A percentile compares a stretch with the other conserved stretches of the same genome.
These are phyloP conservation scores for Nephrocerus scutellatus DNA, from an alignment of 2,888 invertebrate species.

Conservation along the genomic window DNA sequence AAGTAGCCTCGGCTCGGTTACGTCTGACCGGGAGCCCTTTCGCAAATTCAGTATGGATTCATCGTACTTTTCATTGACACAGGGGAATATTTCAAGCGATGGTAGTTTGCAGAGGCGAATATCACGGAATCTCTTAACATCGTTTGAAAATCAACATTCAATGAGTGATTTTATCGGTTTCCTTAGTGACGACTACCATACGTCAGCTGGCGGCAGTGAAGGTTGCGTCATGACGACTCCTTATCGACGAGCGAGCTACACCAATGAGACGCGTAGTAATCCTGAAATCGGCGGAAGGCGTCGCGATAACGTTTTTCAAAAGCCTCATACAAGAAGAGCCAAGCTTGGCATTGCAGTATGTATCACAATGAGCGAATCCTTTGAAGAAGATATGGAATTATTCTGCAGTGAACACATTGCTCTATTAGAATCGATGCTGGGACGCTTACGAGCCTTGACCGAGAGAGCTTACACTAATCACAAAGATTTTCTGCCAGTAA, in stretches of 20 bases:
- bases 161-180: slow-evolving; percentile 45
- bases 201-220: slow-evolving; percentile 14
- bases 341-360: slow-evolving; percentile 64
- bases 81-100: slow-evolving; percentile 50
- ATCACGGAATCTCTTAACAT: slow-evolving; percentile 52
- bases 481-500: slow-evolving; percentile 50
- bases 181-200: slow-evolving; percentile 37
- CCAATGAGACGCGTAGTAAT: slow-evolving; percentile 43
- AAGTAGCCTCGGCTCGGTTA: slow-evolving; percentile 45
- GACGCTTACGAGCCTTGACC: slow-evolving; percentile 60
- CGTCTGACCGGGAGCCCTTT: slow-evolving; percentile 39
- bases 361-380: slow-evolving; percentile 53
- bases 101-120: slow-evolving; percentile 56
- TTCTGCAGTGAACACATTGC: slow-evolving; percentile 76
- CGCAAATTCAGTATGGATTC: slow-evolving; percentile 43
- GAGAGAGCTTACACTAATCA: slow-evolving; percentile 57
- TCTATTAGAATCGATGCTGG: slow-evolving; percentile 64
- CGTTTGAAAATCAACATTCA: slow-evolving; percentile 45
- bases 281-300: slow-evolving; percentile 42
- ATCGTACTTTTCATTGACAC: slow-evolving; percentile 37
- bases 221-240: slow-evolving; percentile 37
- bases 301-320: slow-evolving; percentile 27
- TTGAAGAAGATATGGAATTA: slow-evolving; percentile 60
- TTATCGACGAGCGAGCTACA: slow-evolving; percentile 35
- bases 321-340: slow-evolving; percentile 37